Evolutionary conservation across 2,888 invertebrate species (phyloP).

Genomic region (Cheiracanthium punctorium): DNA sequence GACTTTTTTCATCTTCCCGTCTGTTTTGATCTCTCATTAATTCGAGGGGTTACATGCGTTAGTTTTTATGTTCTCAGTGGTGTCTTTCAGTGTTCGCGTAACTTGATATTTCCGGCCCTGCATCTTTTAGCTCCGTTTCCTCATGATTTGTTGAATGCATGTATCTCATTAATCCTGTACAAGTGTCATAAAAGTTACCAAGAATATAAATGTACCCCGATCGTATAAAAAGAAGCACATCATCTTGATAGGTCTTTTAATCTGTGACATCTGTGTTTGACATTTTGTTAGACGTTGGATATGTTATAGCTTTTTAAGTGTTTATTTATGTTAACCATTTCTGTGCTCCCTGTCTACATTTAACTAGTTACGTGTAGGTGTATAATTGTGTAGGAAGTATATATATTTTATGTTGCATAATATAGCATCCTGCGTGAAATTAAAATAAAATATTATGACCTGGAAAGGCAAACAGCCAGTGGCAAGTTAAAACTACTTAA

Average conservation of each 20-base stretch:
- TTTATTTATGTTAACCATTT: no score
- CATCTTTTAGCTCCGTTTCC: neutral
- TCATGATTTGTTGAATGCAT: conserved; percentile 41
- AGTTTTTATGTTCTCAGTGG: neutral
- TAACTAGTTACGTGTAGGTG: no score
- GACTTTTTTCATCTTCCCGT: neutral
- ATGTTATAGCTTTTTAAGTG: no score
- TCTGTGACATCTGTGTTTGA: no score
- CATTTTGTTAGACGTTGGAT: no score
- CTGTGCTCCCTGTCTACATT: no score
- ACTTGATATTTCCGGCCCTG: conserved; percentile 8
- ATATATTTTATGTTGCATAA: no score
- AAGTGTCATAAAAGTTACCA: neutral
- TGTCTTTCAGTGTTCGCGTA: neutral
- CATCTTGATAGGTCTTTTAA: neutral
- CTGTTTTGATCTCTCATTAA: conserved; percentile 9
- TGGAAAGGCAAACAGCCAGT: no score
- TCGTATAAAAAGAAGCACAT: conserved; percentile 5
- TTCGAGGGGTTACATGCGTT: neutral
- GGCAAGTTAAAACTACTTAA: no score
- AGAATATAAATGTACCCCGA: conserved; percentile 34
- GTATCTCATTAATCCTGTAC: conserved; percentile 57
- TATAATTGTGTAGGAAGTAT: no score
- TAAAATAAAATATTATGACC: no score
- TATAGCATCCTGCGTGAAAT: no score